Base-by-base conservation (phyloP, 2,888 invertebrate genomes). In the Oscheius myriophilus region DNA sequence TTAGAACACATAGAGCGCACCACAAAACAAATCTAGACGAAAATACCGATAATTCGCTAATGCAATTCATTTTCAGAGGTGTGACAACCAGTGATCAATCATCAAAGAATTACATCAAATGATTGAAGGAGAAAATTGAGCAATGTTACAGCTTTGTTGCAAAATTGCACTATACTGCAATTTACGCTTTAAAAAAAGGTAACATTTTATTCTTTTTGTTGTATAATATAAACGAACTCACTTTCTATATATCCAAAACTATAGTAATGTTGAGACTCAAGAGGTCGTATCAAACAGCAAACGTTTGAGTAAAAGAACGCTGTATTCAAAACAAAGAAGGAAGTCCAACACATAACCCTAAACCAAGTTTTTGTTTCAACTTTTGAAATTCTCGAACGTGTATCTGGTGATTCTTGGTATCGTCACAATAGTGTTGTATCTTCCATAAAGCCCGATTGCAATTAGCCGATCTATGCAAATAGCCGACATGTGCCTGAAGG, bases 391-490 rank as follows among this genome's bases (percentile, higher is more conserved):
- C n/a, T 12, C 45, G 21, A 51, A 76, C 77, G 81, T 81, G 52
- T 79, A 84, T 23, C 58, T 66, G 21, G 71, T 58, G 42, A 80
- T 75, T 53, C 84, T 70, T 42, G 61, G 62, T 3, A 75, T 72
- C 1, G 82, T 81, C 12, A 86, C 78, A n/a, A 86, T 69, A 49
- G 71, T 70, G 54, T 78, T 81, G 72, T 86, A 86, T 26, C 77
- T 69, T 16, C 83, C 80, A 66, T 83, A 83, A 7, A 84, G 71
- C 61, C 82, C 81, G 23, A 86, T 85, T 25, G 86, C 86, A 9
- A 85, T 72, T 45, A 84, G 72, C 21, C 86, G 78, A 67, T 86
- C 86, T n/a, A 86, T 61, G 54, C 86, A 84, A 49, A 86, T 86
- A 33, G 85, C 86, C 0, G 83, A 79, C 85, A 85, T 85, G 70